A percentile compares a stretch with the other conserved stretches of the same genome.
Conservation (phyloP, 1,140 invertebrate species). For the Hycleus phaleratus region DNA sequence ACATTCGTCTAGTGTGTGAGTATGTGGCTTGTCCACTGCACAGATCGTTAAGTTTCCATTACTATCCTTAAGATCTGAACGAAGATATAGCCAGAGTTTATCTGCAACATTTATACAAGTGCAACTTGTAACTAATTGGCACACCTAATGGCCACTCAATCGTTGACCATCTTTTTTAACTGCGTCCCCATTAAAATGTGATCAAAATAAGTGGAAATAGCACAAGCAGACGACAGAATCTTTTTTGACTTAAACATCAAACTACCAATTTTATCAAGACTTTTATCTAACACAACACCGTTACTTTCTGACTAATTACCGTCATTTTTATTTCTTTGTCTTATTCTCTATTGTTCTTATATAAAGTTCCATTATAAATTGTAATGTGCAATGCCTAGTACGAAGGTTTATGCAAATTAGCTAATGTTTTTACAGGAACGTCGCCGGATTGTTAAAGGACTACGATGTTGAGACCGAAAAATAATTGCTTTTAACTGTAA, state of each 20-base stretch:
- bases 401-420: slow-evolving; percentile 20
- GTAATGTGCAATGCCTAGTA: slow-evolving; percentile 16
- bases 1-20: slow-evolving; percentile 16
- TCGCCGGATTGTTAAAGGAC: too few relatives aligned
- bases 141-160: not conserved
- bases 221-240: too few relatives aligned
- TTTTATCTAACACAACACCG: slow-evolving; percentile 14
- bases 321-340: slow-evolving; percentile 18
- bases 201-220: too few relatives aligned
- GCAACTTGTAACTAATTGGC: slow-evolving; percentile 4
- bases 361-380: slow-evolving; percentile 23
- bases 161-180: not conserved
- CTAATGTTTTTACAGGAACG: slow-evolving; percentile 3
- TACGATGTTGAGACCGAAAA: slow-evolving; percentile 8
- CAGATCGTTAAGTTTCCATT: slow-evolving; percentile 22
- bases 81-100: slow-evolving; percentile 18
- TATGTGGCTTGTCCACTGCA: slow-evolving; percentile 17
- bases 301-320: slow-evolving; percentile 14
- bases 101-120: slow-evolving; percentile 4
- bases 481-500: slow-evolving; percentile 22
- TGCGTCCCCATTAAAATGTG: not conserved
- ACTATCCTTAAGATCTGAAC: slow-evolving; percentile 17
- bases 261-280: not conserved
- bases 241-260: too few relatives aligned
- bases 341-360: slow-evolving; percentile 19